These are phyloP conservation scores for Chinchilla lanigera DNA, from an alignment of 2,113 vertebrate genomes.

Conservation along the genomic window DNA sequence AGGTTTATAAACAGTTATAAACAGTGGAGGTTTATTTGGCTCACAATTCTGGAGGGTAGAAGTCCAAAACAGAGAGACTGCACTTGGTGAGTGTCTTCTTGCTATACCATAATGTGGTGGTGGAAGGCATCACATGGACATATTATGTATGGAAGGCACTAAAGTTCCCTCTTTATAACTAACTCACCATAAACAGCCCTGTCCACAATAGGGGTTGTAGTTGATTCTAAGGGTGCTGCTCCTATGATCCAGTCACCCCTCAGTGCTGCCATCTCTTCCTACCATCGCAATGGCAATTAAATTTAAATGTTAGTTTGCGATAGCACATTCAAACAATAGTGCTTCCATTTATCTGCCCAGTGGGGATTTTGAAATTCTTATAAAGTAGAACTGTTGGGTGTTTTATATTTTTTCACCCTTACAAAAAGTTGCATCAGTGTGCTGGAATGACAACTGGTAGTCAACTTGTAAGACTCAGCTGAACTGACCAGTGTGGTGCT, in stretches of 20 bases:
- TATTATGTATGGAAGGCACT: background rate
- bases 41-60: background rate
- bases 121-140: background rate
- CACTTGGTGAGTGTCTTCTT: background rate
- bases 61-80: background rate
- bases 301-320: background rate
- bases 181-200: background rate
- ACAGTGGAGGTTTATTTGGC: background rate
- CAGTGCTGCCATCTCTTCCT: background rate
- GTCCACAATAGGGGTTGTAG: background rate
- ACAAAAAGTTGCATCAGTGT: background rate
- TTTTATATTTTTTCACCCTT: background rate
- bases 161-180: background rate
- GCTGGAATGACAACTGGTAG: no score
- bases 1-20: background rate
- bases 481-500: no score
- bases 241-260: background rate
- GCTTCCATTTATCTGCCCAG: background rate
- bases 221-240: background rate
- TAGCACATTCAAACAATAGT: background rate
- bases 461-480: no score
- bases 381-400: background rate
- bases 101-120: background rate
- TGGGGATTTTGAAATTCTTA: background rate
- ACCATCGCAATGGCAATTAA: background rate